Base-by-base conservation (phyloP, 2,797 vertebrate genomes). In the Amazona ochrocephala region DNA sequence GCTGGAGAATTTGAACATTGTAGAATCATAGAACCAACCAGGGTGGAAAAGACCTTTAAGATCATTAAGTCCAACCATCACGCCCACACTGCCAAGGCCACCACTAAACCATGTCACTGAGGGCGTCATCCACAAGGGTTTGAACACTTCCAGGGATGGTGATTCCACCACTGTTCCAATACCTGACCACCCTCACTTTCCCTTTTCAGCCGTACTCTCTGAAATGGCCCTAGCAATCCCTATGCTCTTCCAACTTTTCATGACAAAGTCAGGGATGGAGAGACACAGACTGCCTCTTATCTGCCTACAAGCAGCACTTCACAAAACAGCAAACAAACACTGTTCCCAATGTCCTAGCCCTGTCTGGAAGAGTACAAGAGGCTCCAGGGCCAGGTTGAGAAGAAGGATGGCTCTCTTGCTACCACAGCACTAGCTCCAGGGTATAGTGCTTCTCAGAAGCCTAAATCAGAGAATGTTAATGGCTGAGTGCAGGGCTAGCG, bases 391-490 rank as follows among this genome's bases (percentile, higher is more conserved):
- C 75, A 90, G 77, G 8, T 13, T 87, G 82, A 58, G 70, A 92
- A 89, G 78, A 87, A 74, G 32, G 77, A 94, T 94, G 89, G 44
- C 56, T 90, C 85, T 90, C 72, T 71, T 10, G 1, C 41, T 44
- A 82, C 72, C 84, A 62, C 86, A 93, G 89, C 39, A 58, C 42
- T 44, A 12, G 83, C 95, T 93, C 83, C 95, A 77, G 95, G 95
- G 81, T 58, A 74, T 3, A 1, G 41, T 90, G 88, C 83, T 96
- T 96, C 94, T 94, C 80, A 96, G 95, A 96, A 96, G 84, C 91
- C 86, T 89, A 87, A 93, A 96, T 95, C 93, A 92, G 90, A 91
- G 79, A 23, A 51, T 54, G 94, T 89, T 91, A 96, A 96, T 93
- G 93, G 94, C 86, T 87, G 72, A 92, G 78, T 20, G 5, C 91